Evolutionary conservation across 1,140 invertebrate species (phyloP).

Genomic region (Atta colombica): DNA sequence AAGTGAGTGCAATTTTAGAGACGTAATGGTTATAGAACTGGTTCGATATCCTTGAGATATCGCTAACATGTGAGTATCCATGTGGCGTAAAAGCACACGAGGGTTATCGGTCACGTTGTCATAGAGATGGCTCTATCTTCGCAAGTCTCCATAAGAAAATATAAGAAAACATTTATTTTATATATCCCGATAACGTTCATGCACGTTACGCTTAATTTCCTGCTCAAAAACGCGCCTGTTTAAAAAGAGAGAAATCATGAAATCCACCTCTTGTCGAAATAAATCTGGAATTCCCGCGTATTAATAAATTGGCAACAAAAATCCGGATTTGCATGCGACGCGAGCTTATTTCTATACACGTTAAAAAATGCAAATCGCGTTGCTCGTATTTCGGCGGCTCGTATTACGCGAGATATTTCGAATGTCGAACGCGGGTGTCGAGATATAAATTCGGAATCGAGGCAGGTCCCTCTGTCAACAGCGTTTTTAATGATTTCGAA

Average conservation of each 20-base stretch:
- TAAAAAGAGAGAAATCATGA: not conserved
- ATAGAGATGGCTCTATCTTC: conserved; percentile 6
- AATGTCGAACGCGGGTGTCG: conserved; percentile 12
- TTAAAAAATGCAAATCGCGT: conserved; percentile 40
- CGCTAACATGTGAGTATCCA: conserved; percentile 9
- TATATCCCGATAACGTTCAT: not conserved
- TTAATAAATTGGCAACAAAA: conserved; percentile 45
- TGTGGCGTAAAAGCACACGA: not conserved
- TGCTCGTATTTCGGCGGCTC: conserved; percentile 27
- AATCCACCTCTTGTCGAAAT: not conserved
- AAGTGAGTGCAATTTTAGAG: conserved; percentile 65
- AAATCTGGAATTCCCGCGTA: not conserved
- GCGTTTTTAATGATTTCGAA: conserved; percentile 56
- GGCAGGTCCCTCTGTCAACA: conserved; percentile 33
- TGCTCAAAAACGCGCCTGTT: not conserved
- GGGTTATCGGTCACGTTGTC: conserved; percentile 37
- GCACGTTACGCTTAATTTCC: not conserved
- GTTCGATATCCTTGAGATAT: conserved; percentile 58
- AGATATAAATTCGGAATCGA: conserved; percentile 42
- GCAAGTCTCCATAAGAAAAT: not conserved
- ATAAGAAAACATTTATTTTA: conserved; percentile 25
- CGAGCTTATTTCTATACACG: conserved; percentile 24
- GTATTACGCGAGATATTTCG: conserved; percentile 35
- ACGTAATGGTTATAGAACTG: conserved; percentile 50
- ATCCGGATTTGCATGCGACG: not conserved